Evolutionary conservation across 1,140 invertebrate genomes (phyloP), one percentile per base, ranked within the genome.

Genomic region (Heterodera schachtii): DNA sequence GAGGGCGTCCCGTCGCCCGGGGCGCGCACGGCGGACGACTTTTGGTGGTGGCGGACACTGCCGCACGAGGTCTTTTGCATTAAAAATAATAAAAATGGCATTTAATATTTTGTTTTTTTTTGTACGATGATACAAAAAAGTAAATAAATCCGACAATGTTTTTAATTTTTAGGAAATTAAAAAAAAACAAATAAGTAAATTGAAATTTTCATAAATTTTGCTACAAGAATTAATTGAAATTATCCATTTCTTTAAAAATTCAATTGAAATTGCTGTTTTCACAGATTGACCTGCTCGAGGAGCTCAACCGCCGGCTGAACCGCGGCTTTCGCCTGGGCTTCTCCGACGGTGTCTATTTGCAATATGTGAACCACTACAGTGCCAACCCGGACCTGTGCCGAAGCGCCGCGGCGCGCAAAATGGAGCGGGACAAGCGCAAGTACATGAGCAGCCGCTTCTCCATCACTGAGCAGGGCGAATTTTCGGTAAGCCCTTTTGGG

Each of bases 381-480:
- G 81, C 78, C 16, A 86, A 86, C 73, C 31, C 31, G 31, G 85
- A 86, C n/a, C 81, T 86, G 19, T 83, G 85, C 19, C 85, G 82
- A 81, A 69, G 85, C 7, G 44, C 82, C 4, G 64, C 80, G 41
- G 64, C 76, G 46, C 57, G 85, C 71, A 67, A 81, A 19, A 82
- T 82, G 69, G 85, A 86, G 70, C 80, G 81, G n/a, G 85, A 86
- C 69, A 44, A 75, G 43, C 69, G 70, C 52, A 85, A 84, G 21
- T 86, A 86, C 57, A 71, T 86, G 81, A 73, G 46, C 57, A 64
- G 75, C 13, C 43, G 81, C 41, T 86, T 86, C 47, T 82, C 80
- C n/a, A 60, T 85, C n/a, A 76, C 76, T 11, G 85, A 86, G 49
- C 85, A 86, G 46, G 84, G 84, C 21, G 84, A 87, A 73, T 86